Evolutionary conservation across 2,113 vertebrate genomes (phyloP).

Genomic region (Urocolius indicus): DNA sequence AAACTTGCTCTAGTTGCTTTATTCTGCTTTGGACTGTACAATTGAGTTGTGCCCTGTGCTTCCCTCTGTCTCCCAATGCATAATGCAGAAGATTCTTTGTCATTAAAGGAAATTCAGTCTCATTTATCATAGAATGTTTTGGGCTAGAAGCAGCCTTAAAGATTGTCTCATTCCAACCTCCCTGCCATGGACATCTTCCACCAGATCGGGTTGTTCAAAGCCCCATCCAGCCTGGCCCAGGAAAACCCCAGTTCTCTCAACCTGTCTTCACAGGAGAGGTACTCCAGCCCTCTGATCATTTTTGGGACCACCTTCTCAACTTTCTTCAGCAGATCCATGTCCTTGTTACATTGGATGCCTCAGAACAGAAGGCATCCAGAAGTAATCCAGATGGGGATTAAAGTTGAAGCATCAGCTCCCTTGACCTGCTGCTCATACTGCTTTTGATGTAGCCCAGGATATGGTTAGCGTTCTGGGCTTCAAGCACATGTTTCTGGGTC

Average conservation of each 20-base stretch:
- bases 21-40: constrained; percentile 19
- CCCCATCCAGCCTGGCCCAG: not conserved
- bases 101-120: constrained; percentile 37
- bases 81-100: constrained; percentile 38
- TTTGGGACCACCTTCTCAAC: not conserved
- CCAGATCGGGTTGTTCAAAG: not conserved
- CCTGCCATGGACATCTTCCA: not conserved
- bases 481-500: too few species aligned
- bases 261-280: not conserved
- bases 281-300: not conserved
- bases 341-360: not conserved
- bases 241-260: too few species aligned
- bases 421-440: not conserved
- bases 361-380: not conserved
- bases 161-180: not conserved
- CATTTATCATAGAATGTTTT: not conserved
- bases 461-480: too few species aligned
- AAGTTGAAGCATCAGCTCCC: not conserved
- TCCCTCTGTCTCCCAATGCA: not conserved
- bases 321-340: not conserved
- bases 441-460: too few species aligned
- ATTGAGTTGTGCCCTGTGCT: not conserved
- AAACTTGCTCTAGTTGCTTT: constrained; percentile 61
- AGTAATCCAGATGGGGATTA: not conserved
- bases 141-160: not conserved